Evolutionary conservation across 2,797 vertebrate species (phyloP), one percentile per base, ranked within the genome.

Genomic region (Cryptoblepharus egeriae): DNA sequence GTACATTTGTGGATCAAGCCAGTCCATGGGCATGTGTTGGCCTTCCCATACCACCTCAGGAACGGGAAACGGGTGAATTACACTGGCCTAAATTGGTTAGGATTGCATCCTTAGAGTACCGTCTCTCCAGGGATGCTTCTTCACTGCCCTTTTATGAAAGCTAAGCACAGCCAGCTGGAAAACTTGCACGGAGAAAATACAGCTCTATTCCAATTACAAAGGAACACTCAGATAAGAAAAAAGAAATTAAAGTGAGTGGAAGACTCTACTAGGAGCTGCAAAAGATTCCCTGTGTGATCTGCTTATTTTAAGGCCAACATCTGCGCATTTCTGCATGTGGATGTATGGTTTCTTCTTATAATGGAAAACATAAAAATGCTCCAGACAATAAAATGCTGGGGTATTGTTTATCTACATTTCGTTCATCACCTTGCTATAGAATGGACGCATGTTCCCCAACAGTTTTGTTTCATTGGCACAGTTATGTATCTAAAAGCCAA

Each of bases 401-500:
- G 83, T 93, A 68, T 52, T 52, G 0, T 78, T 69, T 85, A 78
- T 86, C 88, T 87, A 15, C 0, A 64, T 82, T 92, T 90, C 82
- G 80, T 71, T 37, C 87, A 82, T 3, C 55, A 79, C 49, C 77
- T 84, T 74, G 7, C 49, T 80, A 18, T n/a, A n/a, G n/a, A n/a
- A n/a, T n/a, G n/a, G n/a, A n/a, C n/a, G n/a, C n/a, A n/a, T n/a
- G n/a, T n/a, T n/a, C n/a, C n/a, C n/a, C n/a, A n/a, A n/a, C n/a
- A n/a, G n/a, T n/a, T n/a, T n/a, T n/a, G n/a, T n/a, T 83, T 67
- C 77, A 83, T 73, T 58, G 20, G 0, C 5, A 3, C 60, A 2
- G 0, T 74, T 1, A 1, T 4, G 67, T 73, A n/a, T 86, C 61
- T 87, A 49, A 18, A 24, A 85, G 28, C n/a, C 73, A 57, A 80